Conservation (phyloP, 2,888 invertebrate genomes). For the Anagyrus pseudococci region DNA sequence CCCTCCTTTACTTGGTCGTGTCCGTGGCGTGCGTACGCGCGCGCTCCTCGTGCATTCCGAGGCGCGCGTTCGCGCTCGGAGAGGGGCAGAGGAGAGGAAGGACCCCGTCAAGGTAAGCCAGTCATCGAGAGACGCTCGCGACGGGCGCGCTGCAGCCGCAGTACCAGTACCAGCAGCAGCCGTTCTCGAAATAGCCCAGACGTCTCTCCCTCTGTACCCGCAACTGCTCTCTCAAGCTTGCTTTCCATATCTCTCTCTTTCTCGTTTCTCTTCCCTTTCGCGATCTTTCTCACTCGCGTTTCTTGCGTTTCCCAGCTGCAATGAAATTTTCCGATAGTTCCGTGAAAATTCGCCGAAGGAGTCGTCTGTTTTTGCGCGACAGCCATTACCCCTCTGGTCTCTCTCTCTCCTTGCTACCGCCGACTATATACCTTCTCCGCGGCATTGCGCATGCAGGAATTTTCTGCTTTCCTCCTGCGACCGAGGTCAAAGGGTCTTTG, state of each 20-base stretch:
- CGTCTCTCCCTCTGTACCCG: too few relatives aligned
- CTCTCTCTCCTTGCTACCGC: not conserved
- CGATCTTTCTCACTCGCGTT: not conserved
- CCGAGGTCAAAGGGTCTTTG: too few relatives aligned
- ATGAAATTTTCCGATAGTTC: conserved; percentile 21
- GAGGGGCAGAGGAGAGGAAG: conserved; percentile 51
- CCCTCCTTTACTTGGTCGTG: too few relatives aligned
- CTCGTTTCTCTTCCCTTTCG: not conserved
- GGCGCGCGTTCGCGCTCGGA: not conserved
- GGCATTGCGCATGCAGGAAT: not conserved
- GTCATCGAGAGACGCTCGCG: conserved; percentile 48
- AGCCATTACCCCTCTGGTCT: not conserved
- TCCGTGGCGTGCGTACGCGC: not conserved
- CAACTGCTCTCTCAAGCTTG: too few relatives aligned
- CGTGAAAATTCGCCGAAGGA: conserved; percentile 10
- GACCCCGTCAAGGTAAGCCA: conserved; percentile 59
- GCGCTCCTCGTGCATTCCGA: conserved; percentile 49
- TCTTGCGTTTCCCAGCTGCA: not conserved
- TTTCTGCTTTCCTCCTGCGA: too few relatives aligned
- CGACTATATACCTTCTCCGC: not conserved
- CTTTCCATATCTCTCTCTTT: too few relatives aligned
- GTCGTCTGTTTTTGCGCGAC: not conserved
- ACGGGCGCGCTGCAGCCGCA: conserved; percentile 21
- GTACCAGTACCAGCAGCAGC: too few relatives aligned
- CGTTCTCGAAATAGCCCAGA: conserved; percentile 36